Evolutionary conservation across 37 sponge, comb jelly and placozoan species (phyloP).

Genomic region (Chondrilla cf. caribensis): DNA sequence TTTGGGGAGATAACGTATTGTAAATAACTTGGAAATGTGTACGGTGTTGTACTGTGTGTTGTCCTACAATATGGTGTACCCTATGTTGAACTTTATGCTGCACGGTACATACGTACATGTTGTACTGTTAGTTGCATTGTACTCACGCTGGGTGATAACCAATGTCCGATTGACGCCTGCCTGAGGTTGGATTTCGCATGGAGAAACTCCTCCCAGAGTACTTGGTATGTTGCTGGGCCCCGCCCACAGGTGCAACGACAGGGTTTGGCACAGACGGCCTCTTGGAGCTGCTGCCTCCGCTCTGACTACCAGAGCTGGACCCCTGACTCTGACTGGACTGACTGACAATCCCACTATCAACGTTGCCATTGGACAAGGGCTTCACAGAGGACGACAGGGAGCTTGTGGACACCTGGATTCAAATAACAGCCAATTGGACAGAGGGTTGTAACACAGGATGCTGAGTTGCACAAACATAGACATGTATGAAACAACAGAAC

Average conservation of each 20-base stretch:
- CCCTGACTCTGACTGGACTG: constrained; percentile 7
- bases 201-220: constrained; percentile 57
- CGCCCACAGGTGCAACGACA: not conserved
- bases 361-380: not conserved
- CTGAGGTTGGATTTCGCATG: constrained; percentile 55
- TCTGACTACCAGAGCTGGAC: not conserved
- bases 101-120: no score
- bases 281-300: not conserved
- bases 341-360: not conserved
- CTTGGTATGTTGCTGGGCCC: constrained; percentile 12
- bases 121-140: no score
- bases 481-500: not conserved
- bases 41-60: no score
- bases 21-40: no score
- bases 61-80: no score
- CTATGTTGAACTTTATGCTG: no score
- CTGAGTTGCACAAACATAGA: not conserved
- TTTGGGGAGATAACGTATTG: no score
- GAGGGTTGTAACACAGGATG: not conserved
- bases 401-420: constrained; percentile 18
- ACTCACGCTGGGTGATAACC: not conserved
- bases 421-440: no score
- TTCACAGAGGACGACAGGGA: not conserved
- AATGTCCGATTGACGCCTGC: constrained; percentile 19
- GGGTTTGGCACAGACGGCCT: not conserved